Base-by-base conservation (phyloP, 1,140 invertebrate species). In the Andricus grossulariae region DNA sequence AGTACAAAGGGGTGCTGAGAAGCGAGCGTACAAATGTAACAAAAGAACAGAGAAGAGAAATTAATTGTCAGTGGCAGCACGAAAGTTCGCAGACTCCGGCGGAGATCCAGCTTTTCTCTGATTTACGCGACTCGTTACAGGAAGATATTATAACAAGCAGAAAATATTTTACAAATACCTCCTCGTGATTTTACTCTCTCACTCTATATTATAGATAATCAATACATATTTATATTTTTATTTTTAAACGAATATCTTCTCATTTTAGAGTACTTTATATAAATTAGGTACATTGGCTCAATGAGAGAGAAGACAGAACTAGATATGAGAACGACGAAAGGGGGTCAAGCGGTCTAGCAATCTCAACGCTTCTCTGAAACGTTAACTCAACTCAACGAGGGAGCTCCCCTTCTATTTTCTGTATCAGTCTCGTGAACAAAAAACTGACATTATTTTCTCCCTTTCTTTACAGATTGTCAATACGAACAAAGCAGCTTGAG, bases 1-100 rank as follows among this genome's bases (percentile, higher is more conserved):
- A 39, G 70, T 50, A 77, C 39, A 79, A 60, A 73, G 75, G 55
- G 54, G 51, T 79, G 51, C 76, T 49, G 81, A 81, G 76, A 75
- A 79, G 71, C 51, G 70, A 21, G 55, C 71, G 77, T 50, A 54
- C 73, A 76, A 78, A 79, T 55, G 76, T 78, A 82, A 86, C 81
- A 77, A 76, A 84, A 75, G 76, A 74, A 78, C 79, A 78, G 72
- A 76, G 80, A 83, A 86, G 84, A 84, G 84, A 87, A 87, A 87
- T 87, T 86, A 87, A 85, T 87, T 87, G 86, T 86, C 85, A 86
- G 79, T 74, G 79, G 76, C 85, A 86, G 83, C 75, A 78, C 52
- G 75, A 54, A 73, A 73, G 66, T 73, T 73, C 55, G 25, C 60
- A 7, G 60, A 66, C 60, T 66, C 60, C 25, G 60, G 32, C 12